Conservation (phyloP, 2,797 vertebrate species). For the Etheostoma perlongum region DNA sequence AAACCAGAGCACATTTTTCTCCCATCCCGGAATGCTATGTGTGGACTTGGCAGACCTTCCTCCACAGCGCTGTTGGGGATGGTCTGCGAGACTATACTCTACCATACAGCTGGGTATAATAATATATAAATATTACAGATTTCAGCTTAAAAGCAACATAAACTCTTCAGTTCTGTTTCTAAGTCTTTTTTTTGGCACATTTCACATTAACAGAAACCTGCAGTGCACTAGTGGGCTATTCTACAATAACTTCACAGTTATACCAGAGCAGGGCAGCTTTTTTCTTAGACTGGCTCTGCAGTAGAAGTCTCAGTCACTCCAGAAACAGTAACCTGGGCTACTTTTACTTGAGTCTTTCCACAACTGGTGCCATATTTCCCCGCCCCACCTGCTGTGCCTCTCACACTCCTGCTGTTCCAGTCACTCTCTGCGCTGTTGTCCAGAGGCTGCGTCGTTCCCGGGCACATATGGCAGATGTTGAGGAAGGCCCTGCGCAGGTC, state of each 20-base stretch:
- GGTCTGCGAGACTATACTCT: not conserved
- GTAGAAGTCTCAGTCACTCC: conserved; percentile 92
- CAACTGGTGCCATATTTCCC: conserved; percentile 81
- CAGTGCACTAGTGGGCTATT: conserved; percentile 49
- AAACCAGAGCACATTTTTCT: too few relatives aligned
- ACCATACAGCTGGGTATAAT: not conserved
- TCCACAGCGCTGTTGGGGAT: too few relatives aligned
- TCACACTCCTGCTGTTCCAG: conserved; percentile 91
- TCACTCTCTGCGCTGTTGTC: conserved; percentile 97
- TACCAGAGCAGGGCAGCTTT: not conserved
- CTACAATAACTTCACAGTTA: conserved; percentile 57
- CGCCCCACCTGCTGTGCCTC: conserved; percentile 87
- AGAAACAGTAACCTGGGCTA: conserved; percentile 96
- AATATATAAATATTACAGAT: conserved; percentile 27
- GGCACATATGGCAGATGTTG: conserved; percentile 91
- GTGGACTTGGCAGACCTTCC: too few relatives aligned
- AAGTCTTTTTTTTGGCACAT: conserved; percentile 64
- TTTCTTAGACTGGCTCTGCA: conserved; percentile 88
- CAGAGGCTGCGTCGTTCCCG: conserved; percentile 86
- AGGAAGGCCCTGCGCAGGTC: conserved; percentile 96
- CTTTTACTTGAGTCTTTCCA: conserved; percentile 92
- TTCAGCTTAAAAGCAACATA: conserved; percentile 31
- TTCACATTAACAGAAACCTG: conserved; percentile 57
- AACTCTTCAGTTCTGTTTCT: conserved; percentile 1
- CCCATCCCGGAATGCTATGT: too few relatives aligned